phyloP scores from a whole-genome alignment of 2,797 vertebrate genomes.

The Channa striata region DNA sequence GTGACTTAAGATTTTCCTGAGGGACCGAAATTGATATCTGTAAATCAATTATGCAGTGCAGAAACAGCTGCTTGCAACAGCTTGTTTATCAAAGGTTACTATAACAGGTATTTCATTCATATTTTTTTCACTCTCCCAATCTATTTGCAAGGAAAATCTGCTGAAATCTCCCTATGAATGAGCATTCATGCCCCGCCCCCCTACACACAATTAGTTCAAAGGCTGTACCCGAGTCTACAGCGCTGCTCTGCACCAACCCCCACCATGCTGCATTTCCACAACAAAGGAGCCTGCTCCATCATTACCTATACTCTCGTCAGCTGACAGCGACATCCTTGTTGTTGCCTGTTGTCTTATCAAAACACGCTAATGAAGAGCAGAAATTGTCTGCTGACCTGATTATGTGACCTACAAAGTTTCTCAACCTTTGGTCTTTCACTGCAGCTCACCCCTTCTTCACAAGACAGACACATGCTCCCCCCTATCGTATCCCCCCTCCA shows the following conservation, averaged over 20 bases:
- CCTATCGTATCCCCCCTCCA: conserved; percentile 50
- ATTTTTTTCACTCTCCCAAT: conserved; percentile 14
- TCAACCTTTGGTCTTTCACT: conserved; percentile 31
- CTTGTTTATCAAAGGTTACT: conserved; percentile 5
- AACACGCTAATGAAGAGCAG: conserved; percentile 75
- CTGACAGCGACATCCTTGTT: conserved; percentile 63
- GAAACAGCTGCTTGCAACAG: conserved; percentile 30
- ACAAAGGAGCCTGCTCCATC: conserved; percentile 62
- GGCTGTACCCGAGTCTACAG: conserved; percentile 41
- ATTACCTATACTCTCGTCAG: conserved; percentile 50
- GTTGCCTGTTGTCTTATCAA: conserved; percentile 72
- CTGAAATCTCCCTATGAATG: conserved; percentile 35
- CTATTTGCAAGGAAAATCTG: conserved; percentile 23
- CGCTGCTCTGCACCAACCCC: conserved; percentile 47
- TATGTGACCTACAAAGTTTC: conserved; percentile 84
- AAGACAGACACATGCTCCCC: conserved; percentile 54
- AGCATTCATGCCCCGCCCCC: conserved; percentile 23
- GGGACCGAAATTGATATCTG: conserved; percentile 54
- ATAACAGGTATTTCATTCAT: conserved; percentile 29
- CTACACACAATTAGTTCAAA: conserved; percentile 55
- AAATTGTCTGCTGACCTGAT: conserved; percentile 83
- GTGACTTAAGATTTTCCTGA: conserved; percentile 39
- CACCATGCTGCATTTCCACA: conserved; percentile 53
- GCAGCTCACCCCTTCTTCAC: conserved; percentile 63
- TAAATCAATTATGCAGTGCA: conserved; percentile 60